phyloP scores from a whole-genome alignment of 2,797 vertebrate species.

The Gastrophryne carolinensis region DNA sequence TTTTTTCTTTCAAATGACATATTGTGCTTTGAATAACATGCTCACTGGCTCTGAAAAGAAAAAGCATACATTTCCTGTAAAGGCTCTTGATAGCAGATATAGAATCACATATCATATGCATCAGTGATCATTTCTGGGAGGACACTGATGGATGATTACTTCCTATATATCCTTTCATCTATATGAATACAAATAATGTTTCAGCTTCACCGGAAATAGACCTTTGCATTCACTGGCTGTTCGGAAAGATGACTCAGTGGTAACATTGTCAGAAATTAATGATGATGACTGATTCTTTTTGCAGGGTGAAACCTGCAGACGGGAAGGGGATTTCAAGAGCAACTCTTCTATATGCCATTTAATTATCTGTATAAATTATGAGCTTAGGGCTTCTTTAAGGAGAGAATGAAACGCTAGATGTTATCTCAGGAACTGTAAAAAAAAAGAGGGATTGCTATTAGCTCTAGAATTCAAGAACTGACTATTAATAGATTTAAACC shows the following conservation, averaged over 20 bases:
- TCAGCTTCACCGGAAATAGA: conserved; percentile 8
- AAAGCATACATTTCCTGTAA: too few relatives aligned
- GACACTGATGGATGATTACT: neutral
- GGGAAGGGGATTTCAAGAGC: neutral
- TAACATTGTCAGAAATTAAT: neutral
- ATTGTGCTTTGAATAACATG: too few relatives aligned
- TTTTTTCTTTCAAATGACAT: too few relatives aligned
- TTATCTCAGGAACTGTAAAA: too few relatives aligned
- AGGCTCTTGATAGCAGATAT: neutral
- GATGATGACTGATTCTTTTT: neutral
- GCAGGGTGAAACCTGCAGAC: neutral
- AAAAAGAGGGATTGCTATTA: too few relatives aligned
- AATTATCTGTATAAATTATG: neutral
- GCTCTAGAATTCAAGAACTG: too few relatives aligned
- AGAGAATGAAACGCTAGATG: too few relatives aligned
- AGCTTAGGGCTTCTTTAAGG: neutral
- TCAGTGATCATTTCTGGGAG: neutral
- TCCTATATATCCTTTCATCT: conserved; percentile 5
- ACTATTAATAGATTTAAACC: too few relatives aligned
- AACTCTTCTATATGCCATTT: neutral
- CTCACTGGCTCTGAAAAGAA: too few relatives aligned
- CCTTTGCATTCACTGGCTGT: neutral
- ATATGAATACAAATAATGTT: conserved; percentile 1
- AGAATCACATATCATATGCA: neutral
- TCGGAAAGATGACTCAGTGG: neutral